Base-by-base conservation (phyloP, 2,113 vertebrate genomes). In the Harpagus bidentatus region DNA sequence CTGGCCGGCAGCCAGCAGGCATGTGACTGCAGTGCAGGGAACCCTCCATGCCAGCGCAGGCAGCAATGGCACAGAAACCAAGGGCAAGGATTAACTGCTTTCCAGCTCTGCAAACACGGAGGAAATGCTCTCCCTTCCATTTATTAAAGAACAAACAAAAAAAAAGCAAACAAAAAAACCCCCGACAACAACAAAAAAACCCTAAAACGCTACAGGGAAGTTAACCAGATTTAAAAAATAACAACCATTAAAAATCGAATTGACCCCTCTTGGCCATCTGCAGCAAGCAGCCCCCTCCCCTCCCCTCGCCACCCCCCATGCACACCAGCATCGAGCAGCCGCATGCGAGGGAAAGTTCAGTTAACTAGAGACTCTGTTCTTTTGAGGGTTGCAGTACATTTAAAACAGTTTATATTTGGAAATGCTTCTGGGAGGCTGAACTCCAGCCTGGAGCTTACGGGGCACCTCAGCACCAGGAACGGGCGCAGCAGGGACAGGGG, bases 21-120 rank as follows among this genome's bases (percentile, higher is more conserved):
- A 98, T 98, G 97, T 98, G 98, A 99, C 97, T 98, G 94, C 95
- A 96, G 97, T 69, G 94, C 98, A 96, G 98, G 97, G 98, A 98
- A 97, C 96, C 95, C 96, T 97, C 97, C 76, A 88, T 82, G 85
- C 91, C 96, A 96, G 96, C 82, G 45, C 96, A 70, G 83, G 94
- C 97, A 96, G 86, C 95, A 93, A 94, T 63, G 89, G 78, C 95
- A 95, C 97, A 88, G 58, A 73, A 32, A 88, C 80, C 96, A 97
- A 96, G 93, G 96, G 94, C 89, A 96, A 95, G 94, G 86, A 98
- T 94, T 95, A 92, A 93, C 67, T 81, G 87, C 91, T 69, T 85
- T 72, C 77, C 90, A 89, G 96, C 91, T 55, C 50, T 20, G 31
- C 73, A 47, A 74, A 29, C 42, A 34, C 23, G 2, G 15, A 9